Percentiles rank a stretch among this genome's conserved stretches.
Evolutionary conservation across 1,140 invertebrate genomes (phyloP).

Genomic region (Penaeus vannamei): DNA sequence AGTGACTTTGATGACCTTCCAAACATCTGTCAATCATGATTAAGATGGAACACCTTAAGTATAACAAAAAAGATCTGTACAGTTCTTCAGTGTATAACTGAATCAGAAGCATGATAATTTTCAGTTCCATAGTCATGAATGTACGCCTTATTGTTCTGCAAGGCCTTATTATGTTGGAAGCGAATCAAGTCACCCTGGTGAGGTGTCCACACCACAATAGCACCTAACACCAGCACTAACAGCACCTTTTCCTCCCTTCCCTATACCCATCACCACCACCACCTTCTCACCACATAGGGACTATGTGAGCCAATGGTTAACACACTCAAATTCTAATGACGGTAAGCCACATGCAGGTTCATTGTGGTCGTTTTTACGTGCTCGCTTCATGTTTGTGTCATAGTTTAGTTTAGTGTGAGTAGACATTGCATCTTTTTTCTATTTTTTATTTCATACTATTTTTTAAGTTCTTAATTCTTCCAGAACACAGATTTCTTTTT

Average conservation of each 20-base stretch:
- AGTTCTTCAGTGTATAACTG: too few species aligned
- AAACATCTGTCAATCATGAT: too few species aligned
- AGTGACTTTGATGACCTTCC: too few species aligned
- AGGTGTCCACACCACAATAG: neutral
- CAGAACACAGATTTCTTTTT: too few species aligned
- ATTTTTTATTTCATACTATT: neutral
- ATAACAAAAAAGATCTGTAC: too few species aligned
- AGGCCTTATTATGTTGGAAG: too few species aligned
- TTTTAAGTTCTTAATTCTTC: too few species aligned
- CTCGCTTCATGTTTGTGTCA: neutral
- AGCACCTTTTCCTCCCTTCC: slow-evolving; percentile 47
- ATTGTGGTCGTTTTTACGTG: slow-evolving; percentile 48
- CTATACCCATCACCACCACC: neutral
- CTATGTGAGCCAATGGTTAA: slow-evolving; percentile 65
- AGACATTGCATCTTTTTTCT: neutral
- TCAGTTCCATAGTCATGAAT: too few species aligned
- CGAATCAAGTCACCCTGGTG: too few species aligned
- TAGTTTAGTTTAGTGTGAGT: neutral
- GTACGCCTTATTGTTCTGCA: too few species aligned
- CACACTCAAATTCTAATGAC: slow-evolving; percentile 65
- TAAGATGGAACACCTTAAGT: too few species aligned
- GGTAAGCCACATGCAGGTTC: slow-evolving; percentile 62
- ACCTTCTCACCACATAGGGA: slow-evolving; percentile 31
- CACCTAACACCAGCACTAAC: slow-evolving; percentile 42
- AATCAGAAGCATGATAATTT: too few species aligned